These are phyloP conservation scores for Sterna hirundo DNA, from an alignment of 2,113 vertebrate genomes.

Conservation along the genomic window DNA sequence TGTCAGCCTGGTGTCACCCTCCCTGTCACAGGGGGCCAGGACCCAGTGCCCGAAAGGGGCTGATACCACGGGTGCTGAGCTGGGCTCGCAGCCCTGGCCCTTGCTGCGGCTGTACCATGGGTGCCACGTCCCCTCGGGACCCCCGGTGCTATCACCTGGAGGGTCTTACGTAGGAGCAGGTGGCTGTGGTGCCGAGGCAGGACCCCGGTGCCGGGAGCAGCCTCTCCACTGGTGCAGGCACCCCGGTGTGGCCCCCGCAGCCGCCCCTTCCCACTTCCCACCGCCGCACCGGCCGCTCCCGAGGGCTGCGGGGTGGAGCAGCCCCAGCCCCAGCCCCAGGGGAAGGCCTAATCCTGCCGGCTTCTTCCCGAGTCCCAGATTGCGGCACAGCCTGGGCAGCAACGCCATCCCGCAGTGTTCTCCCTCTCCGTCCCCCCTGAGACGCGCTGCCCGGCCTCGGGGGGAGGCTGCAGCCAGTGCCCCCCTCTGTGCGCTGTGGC, in stretches of 20 bases:
- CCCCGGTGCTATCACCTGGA: neutral
- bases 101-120: accelerated
- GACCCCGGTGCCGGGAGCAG: accelerated
- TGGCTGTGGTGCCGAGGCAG: accelerated
- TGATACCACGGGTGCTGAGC: neutral
- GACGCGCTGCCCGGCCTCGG: accelerated
- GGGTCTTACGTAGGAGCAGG: neutral
- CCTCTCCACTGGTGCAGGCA: neutral
- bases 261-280: neutral
- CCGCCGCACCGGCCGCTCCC: neutral
- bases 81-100: neutral
- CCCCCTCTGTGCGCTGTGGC: neutral
- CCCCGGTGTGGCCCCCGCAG: neutral
- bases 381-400: neutral
- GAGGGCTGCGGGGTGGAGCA: neutral
- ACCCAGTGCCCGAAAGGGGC: neutral
- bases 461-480: neutral
- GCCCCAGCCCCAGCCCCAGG: neutral
- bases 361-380: neutral
- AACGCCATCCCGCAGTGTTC: too few species aligned
- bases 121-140: neutral
- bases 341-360: neutral
- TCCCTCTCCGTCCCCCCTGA: neutral
- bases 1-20: neutral
- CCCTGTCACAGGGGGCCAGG: neutral